phyloP scores from a whole-genome alignment of 2,797 vertebrate species.

The Sylvia borin region DNA sequence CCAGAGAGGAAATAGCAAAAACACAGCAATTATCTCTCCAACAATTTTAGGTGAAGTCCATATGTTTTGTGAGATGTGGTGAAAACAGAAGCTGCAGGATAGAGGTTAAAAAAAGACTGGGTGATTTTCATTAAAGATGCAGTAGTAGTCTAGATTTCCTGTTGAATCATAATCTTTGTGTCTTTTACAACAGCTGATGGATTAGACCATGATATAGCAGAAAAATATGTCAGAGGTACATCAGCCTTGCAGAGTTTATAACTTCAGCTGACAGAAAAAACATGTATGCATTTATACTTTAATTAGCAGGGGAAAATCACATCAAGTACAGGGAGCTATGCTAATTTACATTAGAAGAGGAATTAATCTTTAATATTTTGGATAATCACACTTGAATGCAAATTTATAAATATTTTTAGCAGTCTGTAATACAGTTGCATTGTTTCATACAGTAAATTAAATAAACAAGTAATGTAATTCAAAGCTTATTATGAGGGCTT shows the following conservation, averaged over 20 bases:
- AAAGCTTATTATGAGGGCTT: slow-evolving; percentile 13
- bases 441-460: slow-evolving; percentile 12
- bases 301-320: not conserved
- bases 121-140: not conserved
- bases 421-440: not conserved
- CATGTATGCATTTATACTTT: not conserved
- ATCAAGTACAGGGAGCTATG: not conserved
- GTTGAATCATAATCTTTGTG: not conserved
- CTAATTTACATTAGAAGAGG: not conserved
- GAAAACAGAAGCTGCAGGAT: not conserved
- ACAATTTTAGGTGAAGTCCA: not conserved
- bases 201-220: not conserved
- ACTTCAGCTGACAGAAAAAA: not conserved
- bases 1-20: not conserved
- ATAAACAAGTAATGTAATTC: slow-evolving; percentile 18
- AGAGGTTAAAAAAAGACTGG: not conserved
- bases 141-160: not conserved
- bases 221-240: not conserved
- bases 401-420: slow-evolving; percentile 24
- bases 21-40: not conserved
- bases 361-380: not conserved
- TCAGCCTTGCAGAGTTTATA: not conserved
- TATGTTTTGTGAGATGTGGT: not conserved
- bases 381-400: not conserved
- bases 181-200: not conserved